Percentiles rank a stretch among this genome's conserved stretches.
These are phyloP conservation scores for Steinernema carpocapsae DNA, from an alignment of 2,888 invertebrate genomes.

Conservation along the genomic window DNA sequence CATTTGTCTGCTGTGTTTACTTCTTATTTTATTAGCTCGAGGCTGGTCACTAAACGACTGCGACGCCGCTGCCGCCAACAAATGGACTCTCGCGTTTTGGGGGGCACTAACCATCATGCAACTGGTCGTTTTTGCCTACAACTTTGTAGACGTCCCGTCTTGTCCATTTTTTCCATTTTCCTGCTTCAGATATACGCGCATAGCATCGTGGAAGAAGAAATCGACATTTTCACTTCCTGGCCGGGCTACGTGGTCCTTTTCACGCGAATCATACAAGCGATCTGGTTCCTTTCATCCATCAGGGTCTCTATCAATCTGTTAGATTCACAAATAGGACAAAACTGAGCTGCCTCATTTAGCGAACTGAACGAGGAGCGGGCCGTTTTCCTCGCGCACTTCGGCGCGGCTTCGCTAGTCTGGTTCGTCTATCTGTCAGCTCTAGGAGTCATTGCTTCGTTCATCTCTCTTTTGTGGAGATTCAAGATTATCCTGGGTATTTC, in stretches of 20 bases:
- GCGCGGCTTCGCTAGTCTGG: slow-evolving; percentile 96
- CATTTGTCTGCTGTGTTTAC: slow-evolving; percentile 84
- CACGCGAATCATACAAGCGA: slow-evolving; percentile 83
- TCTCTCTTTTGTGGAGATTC: slow-evolving; percentile 92
- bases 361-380: slow-evolving; percentile 83
- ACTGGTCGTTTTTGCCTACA: slow-evolving; percentile 91
- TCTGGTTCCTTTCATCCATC: slow-evolving; percentile 82
- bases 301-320: slow-evolving; percentile 78
- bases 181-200: slow-evolving; percentile 7
- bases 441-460: slow-evolving; percentile 88
- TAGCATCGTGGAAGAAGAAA: slow-evolving; percentile 79
- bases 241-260: slow-evolving; percentile 92
- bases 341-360: slow-evolving; percentile 65
- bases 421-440: slow-evolving; percentile 94
- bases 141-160: slow-evolving; percentile 77
- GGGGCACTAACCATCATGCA: slow-evolving; percentile 87
- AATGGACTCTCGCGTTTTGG: slow-evolving; percentile 84
- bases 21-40: slow-evolving; percentile 88
- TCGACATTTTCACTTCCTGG: slow-evolving; percentile 96
- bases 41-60: slow-evolving; percentile 87
- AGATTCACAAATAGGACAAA: not conserved
- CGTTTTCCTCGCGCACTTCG: slow-evolving; percentile 92
- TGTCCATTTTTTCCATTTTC: not conserved
- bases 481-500: slow-evolving; percentile 84
- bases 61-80: slow-evolving; percentile 38